Base-by-base conservation (phyloP, 92 coral and sea anemone species). In the Micromussa lordhowensis region DNA sequence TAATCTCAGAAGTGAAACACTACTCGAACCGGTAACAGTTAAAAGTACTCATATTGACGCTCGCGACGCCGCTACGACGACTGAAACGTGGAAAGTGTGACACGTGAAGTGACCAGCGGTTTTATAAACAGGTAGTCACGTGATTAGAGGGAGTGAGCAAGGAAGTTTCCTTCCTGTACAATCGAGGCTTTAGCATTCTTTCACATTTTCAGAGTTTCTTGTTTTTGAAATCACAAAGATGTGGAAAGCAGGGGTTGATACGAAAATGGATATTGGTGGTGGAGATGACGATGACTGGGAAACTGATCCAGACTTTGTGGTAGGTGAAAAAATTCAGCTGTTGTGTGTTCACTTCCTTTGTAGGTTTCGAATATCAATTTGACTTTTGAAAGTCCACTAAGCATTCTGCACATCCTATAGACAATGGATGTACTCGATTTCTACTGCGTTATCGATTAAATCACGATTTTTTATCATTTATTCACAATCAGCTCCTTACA, bases 271-370 rank as follows among this genome's bases (percentile, higher is more conserved):
- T 75, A 87, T 84, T 29, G 89, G 24, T 72, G 79, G 22, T 55
- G 96, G 83, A 38, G 98, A 95, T 58, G 98, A 97, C 40, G 99
- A 97, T 75, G 99, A 97, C 81, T 97, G 99, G 99, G 99, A 97
- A 44, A 97, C 99, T 11, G 99, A 97, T 78, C 99, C 99, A 26
- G 99, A 97, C 91, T 97, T 97, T 84, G 99, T 97, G 79, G 99
- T 97, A 79, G 40, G 82, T 76, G 38, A 2, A 36, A 77, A 21
- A 40, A 61, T 26, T 22, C 28, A 22, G 22, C 8, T 61, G 68
- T 21, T 61, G 48, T 21, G 2, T 54, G 21, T 15, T 77, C 35
- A 54, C 81, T 48, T 77, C 58, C 81, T 48, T 36, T 48, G 29
- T 28, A 12, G 53, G 80, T 77, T 77, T 40, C 68, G 55, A 77